phyloP scores from a whole-genome alignment of 2,797 vertebrate genomes.

The Sebastes aleutianus region DNA sequence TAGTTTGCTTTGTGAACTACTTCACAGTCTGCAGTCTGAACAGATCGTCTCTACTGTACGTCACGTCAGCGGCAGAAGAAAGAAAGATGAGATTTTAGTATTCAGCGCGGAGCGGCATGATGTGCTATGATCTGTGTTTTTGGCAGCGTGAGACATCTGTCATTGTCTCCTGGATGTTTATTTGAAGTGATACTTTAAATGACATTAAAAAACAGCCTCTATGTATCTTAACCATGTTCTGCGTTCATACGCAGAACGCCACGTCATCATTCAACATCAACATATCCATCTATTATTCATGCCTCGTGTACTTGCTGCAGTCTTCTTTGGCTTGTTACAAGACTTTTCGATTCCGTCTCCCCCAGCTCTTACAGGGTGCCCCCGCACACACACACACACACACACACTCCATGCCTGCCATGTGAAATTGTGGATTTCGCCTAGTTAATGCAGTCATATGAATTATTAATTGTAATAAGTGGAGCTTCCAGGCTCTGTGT shows the following conservation, averaged over 20 bases:
- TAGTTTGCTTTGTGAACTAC: not conserved
- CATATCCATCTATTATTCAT: slow-evolving; percentile 65
- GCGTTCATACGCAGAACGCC: not conserved
- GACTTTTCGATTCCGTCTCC: slow-evolving; percentile 41
- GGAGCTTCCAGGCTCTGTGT: slow-evolving; percentile 57
- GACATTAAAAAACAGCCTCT: not conserved
- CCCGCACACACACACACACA: not conserved
- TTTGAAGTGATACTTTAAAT: slow-evolving; percentile 10
- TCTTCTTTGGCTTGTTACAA: slow-evolving; percentile 52
- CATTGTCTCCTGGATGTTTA: not conserved
- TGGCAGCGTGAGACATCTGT: not conserved
- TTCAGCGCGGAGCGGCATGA: not conserved
- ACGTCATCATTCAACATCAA: slow-evolving; percentile 23
- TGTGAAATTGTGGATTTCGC: slow-evolving; percentile 58
- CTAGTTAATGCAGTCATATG: slow-evolving; percentile 64
- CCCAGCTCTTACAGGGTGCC: not conserved
- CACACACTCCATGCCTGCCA: slow-evolving; percentile 11
- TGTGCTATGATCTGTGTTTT: slow-evolving; percentile 9
- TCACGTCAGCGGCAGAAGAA: not conserved
- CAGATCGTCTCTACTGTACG: not conserved
- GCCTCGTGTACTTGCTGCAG: slow-evolving; percentile 31
- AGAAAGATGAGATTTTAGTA: not conserved
- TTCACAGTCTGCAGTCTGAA: not conserved
- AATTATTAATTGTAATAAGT: slow-evolving; percentile 80
- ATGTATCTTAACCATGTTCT: not conserved